Conservation (phyloP, 92 coral and sea anemone species). For the Porites cylindrica region DNA sequence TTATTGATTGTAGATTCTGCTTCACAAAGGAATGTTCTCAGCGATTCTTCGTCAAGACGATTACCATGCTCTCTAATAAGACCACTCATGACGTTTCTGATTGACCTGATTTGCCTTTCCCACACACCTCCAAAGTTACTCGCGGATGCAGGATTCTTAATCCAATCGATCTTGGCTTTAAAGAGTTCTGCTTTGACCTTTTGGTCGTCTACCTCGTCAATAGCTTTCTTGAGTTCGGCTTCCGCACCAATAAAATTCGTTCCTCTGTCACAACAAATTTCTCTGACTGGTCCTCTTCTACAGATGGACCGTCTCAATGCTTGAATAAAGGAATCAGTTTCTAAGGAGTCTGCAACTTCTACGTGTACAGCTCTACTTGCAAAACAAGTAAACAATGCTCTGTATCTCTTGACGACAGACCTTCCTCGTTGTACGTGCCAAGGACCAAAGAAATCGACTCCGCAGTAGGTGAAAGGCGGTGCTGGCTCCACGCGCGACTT, state of each 20-base stretch:
- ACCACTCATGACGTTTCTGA: constrained; percentile 59
- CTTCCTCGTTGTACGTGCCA: no score
- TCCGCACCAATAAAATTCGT: constrained; percentile 33
- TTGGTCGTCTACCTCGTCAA: no score
- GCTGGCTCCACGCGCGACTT: constrained; percentile 60
- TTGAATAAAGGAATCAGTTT: constrained; percentile 55
- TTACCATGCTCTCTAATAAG: constrained; percentile 53
- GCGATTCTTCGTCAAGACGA: constrained; percentile 33
- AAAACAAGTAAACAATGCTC: constrained; percentile 64
- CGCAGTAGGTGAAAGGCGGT: constrained; percentile 11
- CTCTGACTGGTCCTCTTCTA: constrained; percentile 46
- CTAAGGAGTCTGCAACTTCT: constrained; percentile 60
- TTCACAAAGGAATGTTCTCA: constrained; percentile 57
- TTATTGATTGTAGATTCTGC: constrained; percentile 59
- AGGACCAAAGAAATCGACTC: no score
- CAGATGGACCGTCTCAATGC: constrained; percentile 59
- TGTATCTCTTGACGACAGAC: constrained; percentile 40
- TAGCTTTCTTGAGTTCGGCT: no score
- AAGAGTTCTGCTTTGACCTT: no score
- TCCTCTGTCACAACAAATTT: constrained; percentile 64
- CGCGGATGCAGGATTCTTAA: constrained; percentile 43
- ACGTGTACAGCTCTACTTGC: constrained; percentile 62
- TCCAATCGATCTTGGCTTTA: no score
- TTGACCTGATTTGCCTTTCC: constrained; percentile 64
- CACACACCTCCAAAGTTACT: constrained; percentile 57